Conservation (phyloP, 2,888 invertebrate species). For the Nysson spinosus region DNA sequence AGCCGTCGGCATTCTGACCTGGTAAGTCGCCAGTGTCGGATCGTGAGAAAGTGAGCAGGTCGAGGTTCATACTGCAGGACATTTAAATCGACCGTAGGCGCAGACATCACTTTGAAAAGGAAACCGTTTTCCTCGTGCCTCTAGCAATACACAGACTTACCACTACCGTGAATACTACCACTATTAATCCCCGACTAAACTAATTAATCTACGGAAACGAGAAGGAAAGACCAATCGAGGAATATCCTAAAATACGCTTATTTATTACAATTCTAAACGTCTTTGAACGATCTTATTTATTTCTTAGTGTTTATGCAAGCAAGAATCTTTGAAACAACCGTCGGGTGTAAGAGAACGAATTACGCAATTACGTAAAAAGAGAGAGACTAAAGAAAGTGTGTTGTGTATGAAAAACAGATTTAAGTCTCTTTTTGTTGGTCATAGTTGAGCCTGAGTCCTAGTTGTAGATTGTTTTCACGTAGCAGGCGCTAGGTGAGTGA, state of each 20-base stretch:
- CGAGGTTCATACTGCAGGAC: conserved; percentile 44
- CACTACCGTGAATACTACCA: neutral
- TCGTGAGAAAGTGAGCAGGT: conserved; percentile 59
- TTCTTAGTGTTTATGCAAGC: conserved; percentile 29
- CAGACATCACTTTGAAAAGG: conserved; percentile 18
- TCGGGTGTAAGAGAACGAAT: neutral
- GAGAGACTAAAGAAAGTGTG: conserved; percentile 30
- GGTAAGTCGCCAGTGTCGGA: conserved; percentile 76
- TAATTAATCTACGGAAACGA: neutral
- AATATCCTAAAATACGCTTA: conserved; percentile 55
- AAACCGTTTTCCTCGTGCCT: conserved; percentile 24
- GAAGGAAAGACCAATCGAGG: neutral
- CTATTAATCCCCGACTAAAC: neutral
- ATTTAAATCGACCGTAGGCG: conserved; percentile 54
- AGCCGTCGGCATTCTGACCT: conserved; percentile 73
- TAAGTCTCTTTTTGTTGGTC: conserved; percentile 17
- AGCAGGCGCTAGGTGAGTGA: conserved; percentile 40
- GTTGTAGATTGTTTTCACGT: conserved; percentile 38
- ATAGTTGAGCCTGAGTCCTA: conserved; percentile 6
- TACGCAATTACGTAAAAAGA: neutral
- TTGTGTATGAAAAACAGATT: conserved; percentile 26
- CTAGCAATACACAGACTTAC: neutral
- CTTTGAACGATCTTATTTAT: conserved; percentile 31
- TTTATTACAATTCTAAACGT: conserved; percentile 49
- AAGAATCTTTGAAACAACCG: conserved; percentile 9